Percentiles rank a stretch among this genome's conserved stretches.
phyloP scores from a whole-genome alignment of 2,113 vertebrate species.

The Carlito syrichta region DNA sequence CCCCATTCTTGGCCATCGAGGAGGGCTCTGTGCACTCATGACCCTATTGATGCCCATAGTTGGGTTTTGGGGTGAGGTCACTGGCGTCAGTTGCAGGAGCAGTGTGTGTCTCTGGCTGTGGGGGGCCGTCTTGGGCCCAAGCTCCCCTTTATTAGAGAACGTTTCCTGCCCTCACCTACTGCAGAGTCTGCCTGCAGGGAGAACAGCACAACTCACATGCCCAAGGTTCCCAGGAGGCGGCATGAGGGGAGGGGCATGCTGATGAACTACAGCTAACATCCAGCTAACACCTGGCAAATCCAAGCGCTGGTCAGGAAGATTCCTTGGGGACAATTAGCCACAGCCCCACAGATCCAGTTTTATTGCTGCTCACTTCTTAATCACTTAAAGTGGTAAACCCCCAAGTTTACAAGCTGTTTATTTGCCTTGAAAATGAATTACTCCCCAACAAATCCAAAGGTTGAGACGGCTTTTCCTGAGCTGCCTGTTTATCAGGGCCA shows the following conservation, averaged over 20 bases:
- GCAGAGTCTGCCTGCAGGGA: no score
- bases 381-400: slow-evolving; percentile 49
- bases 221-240: background rate
- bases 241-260: no score
- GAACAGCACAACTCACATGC: rapidly evolving
- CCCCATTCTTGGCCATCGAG: background rate
- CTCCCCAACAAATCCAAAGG: slow-evolving; percentile 44
- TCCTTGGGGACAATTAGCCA: slow-evolving; percentile 13
- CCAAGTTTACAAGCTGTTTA: slow-evolving; percentile 48
- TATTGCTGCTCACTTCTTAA: slow-evolving; percentile 36
- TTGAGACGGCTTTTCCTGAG: background rate
- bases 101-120: no score
- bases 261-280: background rate
- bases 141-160: background rate
- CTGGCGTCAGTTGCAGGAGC: background rate
- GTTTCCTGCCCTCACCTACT: background rate
- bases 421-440: slow-evolving; percentile 52
- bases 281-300: background rate
- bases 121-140: background rate
- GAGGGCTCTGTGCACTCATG: background rate
- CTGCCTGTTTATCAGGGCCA: background rate
- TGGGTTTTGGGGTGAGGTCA: background rate
- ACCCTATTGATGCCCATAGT: background rate
- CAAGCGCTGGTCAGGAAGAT: background rate
- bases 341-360: background rate